A percentile compares a stretch with the other conserved stretches of the same genome.
Conservation (phyloP, 92 coral and sea anemone species). For the Zoanthus solanderi region DNA sequence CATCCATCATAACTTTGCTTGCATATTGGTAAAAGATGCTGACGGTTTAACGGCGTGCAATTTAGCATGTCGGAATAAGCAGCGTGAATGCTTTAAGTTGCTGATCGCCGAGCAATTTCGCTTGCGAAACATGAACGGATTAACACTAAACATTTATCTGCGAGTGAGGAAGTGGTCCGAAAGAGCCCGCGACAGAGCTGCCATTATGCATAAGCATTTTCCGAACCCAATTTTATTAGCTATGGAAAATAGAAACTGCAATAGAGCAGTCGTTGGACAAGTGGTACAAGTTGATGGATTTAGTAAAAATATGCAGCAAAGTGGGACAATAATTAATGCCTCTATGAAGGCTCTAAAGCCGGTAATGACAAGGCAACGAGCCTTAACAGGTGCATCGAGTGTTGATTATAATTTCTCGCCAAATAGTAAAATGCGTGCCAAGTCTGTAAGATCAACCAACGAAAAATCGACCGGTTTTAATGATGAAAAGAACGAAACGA, state of each 20-base stretch:
- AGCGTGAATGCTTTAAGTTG: constrained; percentile 92
- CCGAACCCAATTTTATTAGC: constrained; percentile 83
- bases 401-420: constrained; percentile 1
- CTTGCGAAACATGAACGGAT: constrained; percentile 81
- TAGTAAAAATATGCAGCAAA: constrained; percentile 78
- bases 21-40: constrained; percentile 89
- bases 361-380: constrained; percentile 49
- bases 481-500: not conserved
- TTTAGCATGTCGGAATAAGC: constrained; percentile 82
- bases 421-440: constrained; percentile 43
- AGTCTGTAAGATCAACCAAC: constrained; percentile 1
- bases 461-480: not conserved
- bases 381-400: constrained; percentile 71
- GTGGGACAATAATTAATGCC: constrained; percentile 71
- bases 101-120: constrained; percentile 95
- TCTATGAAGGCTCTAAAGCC: constrained; percentile 55
- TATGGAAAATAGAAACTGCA: constrained; percentile 74
- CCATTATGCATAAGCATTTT: constrained; percentile 85
- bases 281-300: constrained; percentile 92
- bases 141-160: constrained; percentile 82
- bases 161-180: constrained; percentile 98
- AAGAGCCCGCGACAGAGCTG: constrained; percentile 86
- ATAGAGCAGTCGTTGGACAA: constrained; percentile 91
- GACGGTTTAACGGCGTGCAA: constrained; percentile 95
- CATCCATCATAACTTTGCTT: constrained; percentile 86